Base-by-base conservation (phyloP, 2,888 invertebrate species). In the Agonopterix heracliana region DNA sequence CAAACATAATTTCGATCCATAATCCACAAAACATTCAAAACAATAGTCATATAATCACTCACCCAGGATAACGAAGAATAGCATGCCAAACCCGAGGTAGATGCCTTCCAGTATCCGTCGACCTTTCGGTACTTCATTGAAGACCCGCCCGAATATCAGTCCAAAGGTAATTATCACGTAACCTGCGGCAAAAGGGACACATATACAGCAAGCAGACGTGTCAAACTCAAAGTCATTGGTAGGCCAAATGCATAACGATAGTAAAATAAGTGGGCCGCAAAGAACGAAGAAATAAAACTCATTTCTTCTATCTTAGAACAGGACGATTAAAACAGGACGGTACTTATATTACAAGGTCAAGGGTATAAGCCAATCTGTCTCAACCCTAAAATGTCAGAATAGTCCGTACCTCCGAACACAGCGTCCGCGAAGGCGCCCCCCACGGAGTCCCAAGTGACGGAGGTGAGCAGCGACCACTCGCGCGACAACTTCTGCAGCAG, bases 391-490 rank as follows among this genome's bases (percentile, higher is more conserved):
- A 5, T 5, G 26, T 0, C 7, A n/a, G n/a, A 26, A 26, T 26
- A 26, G 26, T 26, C 26, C 26, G 5, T 63, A 85, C 91, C 92
- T 59, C 93, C 93, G 68, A 92, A 93, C 13, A 92, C 87, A 45
- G 92, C 90, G 57, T 93, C 92, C 2, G 92, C 92, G 54, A 92
- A 91, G 35, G 92, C 89, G 10, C 92, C 90, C 0, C 94, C 94
- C 40, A 93, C 90, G 26, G 90, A 88, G 66, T 92, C 93, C 93
- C 94, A 93, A 0, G 94, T 93, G 57, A 94, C 90, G 44, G 93
- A 94, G 61, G 91, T 93, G 55, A 94, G 85, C 34, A 94, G 88
- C 36, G 93, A 92, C 94, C 94, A 94, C 81, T 94, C 94, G 44
- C 92, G 83, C 34, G 93, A 94, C 51, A 92, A 74, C 80, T 93